Evolutionary conservation across 2,113 vertebrate genomes (phyloP).

Genomic region (Campylomormyrus tamandua): DNA sequence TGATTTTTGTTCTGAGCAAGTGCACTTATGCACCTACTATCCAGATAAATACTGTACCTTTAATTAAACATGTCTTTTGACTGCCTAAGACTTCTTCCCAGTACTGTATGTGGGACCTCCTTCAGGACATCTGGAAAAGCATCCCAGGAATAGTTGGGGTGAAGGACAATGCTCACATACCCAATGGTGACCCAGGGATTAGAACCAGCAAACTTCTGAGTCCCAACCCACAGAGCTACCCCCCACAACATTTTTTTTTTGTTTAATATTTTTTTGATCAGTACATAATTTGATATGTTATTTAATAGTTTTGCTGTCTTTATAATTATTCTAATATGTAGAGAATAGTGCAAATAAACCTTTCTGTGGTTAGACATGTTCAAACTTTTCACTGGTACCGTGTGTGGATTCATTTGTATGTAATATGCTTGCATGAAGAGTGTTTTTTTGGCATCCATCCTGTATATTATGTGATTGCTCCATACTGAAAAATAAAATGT

Average conservation of each 20-base stretch:
- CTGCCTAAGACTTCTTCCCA: too few relatives aligned
- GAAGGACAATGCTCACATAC: too few relatives aligned
- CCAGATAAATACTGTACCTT: too few relatives aligned
- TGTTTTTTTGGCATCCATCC: background rate
- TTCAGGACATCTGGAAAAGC: too few relatives aligned
- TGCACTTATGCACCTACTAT: too few relatives aligned
- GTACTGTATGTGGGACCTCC: too few relatives aligned
- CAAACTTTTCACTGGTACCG: background rate
- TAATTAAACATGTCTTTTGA: too few relatives aligned
- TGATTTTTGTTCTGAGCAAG: too few relatives aligned
- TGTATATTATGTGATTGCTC: background rate
- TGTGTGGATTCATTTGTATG: background rate
- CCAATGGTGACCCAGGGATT: too few relatives aligned
- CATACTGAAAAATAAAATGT: background rate
- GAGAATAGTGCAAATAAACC: background rate
- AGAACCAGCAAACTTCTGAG: too few relatives aligned
- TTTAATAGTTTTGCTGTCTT: background rate
- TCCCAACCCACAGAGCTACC: background rate
- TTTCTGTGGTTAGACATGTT: background rate
- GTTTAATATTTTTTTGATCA: background rate
- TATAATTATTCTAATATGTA: background rate
- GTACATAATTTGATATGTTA: background rate
- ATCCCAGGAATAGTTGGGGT: too few relatives aligned
- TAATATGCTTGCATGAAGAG: background rate
- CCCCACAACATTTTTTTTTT: too few relatives aligned